These are phyloP conservation scores for Andricus curvator DNA, from an alignment of 2,888 invertebrate species.

Conservation along the genomic window DNA sequence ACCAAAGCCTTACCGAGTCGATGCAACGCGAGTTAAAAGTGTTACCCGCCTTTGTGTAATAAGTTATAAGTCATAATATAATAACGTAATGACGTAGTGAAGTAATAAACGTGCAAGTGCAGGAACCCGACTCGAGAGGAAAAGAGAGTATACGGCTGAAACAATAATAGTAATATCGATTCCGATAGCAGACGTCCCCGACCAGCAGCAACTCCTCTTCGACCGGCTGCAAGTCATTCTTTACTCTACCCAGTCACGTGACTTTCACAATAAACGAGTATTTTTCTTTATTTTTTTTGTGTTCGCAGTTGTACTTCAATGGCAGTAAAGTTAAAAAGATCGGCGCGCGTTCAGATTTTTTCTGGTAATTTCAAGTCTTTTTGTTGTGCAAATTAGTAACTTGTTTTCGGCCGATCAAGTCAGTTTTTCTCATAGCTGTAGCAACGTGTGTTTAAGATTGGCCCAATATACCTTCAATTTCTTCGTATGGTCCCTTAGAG, in stretches of 20 bases:
- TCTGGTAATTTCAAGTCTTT: not conserved
- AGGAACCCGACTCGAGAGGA: not conserved
- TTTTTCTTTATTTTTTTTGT: not conserved
- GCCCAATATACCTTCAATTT: not conserved
- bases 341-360: not conserved
- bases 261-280: not conserved
- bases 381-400: not conserved
- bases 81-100: not conserved
- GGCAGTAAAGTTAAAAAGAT: not conserved
- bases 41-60: slow-evolving; percentile 42
- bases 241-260: not conserved
- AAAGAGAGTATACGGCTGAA: slow-evolving; percentile 24
- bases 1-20: slow-evolving; percentile 47
- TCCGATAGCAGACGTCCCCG: slow-evolving; percentile 30
- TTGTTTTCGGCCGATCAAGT: not conserved
- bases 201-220: slow-evolving; percentile 33
- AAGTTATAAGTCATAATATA: not conserved
- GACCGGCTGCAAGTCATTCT: slow-evolving; percentile 7
- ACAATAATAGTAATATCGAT: slow-evolving; percentile 39
- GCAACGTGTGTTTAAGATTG: not conserved
- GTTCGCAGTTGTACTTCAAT: not conserved
- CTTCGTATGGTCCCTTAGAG: not conserved
- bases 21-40: slow-evolving; percentile 42
- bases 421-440: not conserved
- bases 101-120: not conserved